Conservation (phyloP, 2,113 vertebrate species). For the Sula dactylatra region DNA sequence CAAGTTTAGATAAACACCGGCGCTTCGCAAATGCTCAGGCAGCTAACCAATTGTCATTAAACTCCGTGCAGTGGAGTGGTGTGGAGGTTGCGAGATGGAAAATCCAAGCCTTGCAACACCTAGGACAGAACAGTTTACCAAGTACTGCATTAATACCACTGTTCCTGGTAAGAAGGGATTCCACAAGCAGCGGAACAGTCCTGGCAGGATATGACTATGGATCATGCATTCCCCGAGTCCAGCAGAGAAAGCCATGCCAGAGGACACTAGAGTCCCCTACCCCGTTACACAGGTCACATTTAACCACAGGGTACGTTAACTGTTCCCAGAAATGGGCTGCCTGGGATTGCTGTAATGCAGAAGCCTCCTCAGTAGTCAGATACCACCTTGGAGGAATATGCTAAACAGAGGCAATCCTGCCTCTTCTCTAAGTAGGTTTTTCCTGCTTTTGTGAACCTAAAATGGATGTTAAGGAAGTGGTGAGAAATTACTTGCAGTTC, state of each 20-base stretch:
- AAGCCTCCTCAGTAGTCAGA: neutral
- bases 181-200: neutral
- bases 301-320: neutral
- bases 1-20: neutral
- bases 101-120: neutral
- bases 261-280: neutral
- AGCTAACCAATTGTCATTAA: neutral
- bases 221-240: neutral
- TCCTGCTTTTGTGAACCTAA: conserved; percentile 30
- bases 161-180: neutral
- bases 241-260: neutral
- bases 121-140: neutral
- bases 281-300: neutral
- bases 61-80: neutral
- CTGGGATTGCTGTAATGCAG: neutral
- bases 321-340: neutral
- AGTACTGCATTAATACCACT: fast-evolving
- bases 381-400: neutral
- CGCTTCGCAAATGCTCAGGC: neutral
- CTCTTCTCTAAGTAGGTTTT: neutral
- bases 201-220: neutral
- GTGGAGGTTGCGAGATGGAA: neutral
- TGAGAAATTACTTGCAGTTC: neutral
- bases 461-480: conserved; percentile 10
- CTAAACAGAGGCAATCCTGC: neutral